phyloP scores from a whole-genome alignment of 2,797 vertebrate species.

The Thaleichthys pacificus region DNA sequence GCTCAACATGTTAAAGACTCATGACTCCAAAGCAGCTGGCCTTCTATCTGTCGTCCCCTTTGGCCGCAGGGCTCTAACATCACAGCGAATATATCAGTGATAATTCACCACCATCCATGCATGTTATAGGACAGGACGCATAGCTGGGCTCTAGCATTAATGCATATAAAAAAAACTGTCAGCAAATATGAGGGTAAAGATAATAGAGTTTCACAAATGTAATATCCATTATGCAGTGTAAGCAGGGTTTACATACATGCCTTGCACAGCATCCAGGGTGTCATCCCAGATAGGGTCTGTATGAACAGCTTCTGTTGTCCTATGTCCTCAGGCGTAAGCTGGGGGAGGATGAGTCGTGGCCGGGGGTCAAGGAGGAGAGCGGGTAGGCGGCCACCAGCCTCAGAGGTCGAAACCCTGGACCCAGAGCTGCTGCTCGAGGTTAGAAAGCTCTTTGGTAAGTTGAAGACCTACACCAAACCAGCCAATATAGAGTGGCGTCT shows the following conservation, averaged over 20 bases:
- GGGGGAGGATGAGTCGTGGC: conserved; percentile 65
- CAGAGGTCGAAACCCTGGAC: conserved; percentile 57
- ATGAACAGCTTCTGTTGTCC: neutral
- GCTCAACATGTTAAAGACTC: neutral
- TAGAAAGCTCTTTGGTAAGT: conserved; percentile 83
- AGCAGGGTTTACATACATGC: conserved; percentile 18
- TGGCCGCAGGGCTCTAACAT: conserved; percentile 27
- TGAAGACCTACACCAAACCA: conserved; percentile 79
- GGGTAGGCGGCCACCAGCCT: conserved; percentile 35
- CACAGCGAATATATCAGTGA: conserved; percentile 33
- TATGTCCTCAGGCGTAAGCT: neutral
- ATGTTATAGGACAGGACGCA: conserved; percentile 32
- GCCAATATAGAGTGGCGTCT: conserved; percentile 77
- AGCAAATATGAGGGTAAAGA: conserved; percentile 14
- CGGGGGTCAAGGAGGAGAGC: conserved; percentile 60
- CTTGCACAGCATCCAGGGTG: conserved; percentile 13
- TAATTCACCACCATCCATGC: conserved; percentile 46
- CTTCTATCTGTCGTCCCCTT: conserved; percentile 31
- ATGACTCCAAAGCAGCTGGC: neutral
- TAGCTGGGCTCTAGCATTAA: conserved; percentile 17
- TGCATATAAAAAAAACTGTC: conserved; percentile 38
- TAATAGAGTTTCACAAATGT: conserved; percentile 19
- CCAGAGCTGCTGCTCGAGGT: conserved; percentile 76
- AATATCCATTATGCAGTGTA: conserved; percentile 16
- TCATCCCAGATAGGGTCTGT: conserved; percentile 9